Evolutionary conservation across 1,140 invertebrate species (phyloP).

Genomic region (Drosophila sturtevanti): DNA sequence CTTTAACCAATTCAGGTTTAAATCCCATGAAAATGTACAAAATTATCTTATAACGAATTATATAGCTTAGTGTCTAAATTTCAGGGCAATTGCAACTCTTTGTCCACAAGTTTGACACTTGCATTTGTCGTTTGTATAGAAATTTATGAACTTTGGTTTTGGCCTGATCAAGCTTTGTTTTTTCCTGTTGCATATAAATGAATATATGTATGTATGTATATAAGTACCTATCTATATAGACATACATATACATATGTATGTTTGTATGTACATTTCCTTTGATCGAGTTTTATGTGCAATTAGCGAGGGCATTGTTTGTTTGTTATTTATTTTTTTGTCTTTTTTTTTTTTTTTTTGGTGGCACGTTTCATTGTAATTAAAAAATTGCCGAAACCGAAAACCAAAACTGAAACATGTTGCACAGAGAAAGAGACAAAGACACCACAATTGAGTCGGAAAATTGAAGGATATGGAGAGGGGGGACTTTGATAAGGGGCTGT

Average conservation of each 20-base stretch:
- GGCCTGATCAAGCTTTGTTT: constrained; percentile 25
- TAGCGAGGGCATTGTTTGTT: constrained; percentile 54
- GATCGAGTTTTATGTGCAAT: constrained; percentile 44
- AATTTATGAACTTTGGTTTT: constrained; percentile 2
- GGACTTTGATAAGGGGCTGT: not conserved
- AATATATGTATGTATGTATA: too few relatives aligned
- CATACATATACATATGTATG: not conserved
- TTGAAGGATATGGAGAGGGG: not conserved
- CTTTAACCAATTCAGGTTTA: not conserved
- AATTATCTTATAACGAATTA: constrained; percentile 3
- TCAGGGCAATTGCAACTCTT: constrained; percentile 28
- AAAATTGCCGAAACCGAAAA: constrained; percentile 27
- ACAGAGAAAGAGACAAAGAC: constrained; percentile 10
- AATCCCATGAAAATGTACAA: not conserved
- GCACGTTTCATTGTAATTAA: constrained; percentile 59
- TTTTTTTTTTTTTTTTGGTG: constrained; percentile 10
- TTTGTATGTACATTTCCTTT: constrained; percentile 27
- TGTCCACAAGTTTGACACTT: constrained; percentile 44
- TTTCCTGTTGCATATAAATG: constrained; percentile 12
- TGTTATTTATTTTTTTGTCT: not conserved
- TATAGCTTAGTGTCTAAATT: constrained; percentile 26
- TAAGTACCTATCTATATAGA: too few relatives aligned
- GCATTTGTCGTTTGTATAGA: constrained; percentile 43
- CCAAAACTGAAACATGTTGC: constrained; percentile 4
- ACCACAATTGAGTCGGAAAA: too few relatives aligned